Conservation (phyloP, 2,888 invertebrate genomes). For the Gymnocheta viridis region DNA sequence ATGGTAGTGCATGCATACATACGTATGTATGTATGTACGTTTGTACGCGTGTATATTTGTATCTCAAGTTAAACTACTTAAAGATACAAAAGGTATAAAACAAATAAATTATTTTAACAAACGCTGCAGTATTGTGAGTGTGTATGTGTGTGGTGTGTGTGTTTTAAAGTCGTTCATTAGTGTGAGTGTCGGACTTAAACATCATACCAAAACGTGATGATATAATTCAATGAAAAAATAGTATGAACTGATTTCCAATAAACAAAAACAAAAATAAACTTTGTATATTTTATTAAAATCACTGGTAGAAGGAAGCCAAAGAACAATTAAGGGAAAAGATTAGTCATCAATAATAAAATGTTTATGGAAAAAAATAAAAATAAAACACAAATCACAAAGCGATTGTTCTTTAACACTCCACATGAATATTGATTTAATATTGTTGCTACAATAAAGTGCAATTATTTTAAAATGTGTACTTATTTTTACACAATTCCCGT, state of each 20-base stretch:
- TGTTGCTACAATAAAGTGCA: neutral
- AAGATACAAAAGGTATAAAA: neutral
- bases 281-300: neutral
- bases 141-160: neutral
- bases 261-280: neutral
- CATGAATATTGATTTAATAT: constrained; percentile 5
- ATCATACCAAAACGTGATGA: constrained; percentile 26
- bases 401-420: neutral
- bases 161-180: neutral
- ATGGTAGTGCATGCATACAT: neutral
- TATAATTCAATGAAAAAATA: neutral
- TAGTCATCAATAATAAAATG: constrained; percentile 37
- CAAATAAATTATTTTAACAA: neutral
- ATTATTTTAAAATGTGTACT: neutral
- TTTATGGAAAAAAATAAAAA: neutral
- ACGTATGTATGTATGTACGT: neutral
- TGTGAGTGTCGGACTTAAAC: neutral
- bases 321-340: constrained; percentile 8
- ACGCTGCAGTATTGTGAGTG: neutral
- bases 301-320: constrained; percentile 5
- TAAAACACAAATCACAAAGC: neutral
- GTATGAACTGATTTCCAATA: constrained; percentile 1
- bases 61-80: neutral
- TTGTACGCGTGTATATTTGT: neutral
- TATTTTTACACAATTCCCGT: neutral